phyloP scores from a whole-genome alignment of 2,888 invertebrate genomes.

The Sicus ferrugineus region DNA sequence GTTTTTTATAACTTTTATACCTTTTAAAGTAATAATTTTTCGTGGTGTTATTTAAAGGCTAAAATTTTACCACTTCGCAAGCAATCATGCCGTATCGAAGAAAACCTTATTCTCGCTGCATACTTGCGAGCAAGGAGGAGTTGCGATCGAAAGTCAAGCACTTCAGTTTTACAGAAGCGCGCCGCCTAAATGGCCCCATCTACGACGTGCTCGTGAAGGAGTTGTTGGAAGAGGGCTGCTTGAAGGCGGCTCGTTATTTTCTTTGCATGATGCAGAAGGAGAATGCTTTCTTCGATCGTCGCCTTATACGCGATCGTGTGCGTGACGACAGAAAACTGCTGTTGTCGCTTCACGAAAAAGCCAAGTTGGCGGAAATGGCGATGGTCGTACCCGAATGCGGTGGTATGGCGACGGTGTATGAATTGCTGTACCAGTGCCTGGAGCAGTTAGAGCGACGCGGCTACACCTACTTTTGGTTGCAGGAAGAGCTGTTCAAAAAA shows the following conservation, averaged over 20 bases:
- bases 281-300: conserved; percentile 41
- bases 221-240: conserved; percentile 51
- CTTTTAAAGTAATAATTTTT: too few relatives aligned
- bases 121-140: too few relatives aligned
- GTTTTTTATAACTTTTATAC: too few relatives aligned
- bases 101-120: too few relatives aligned
- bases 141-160: conserved; percentile 21
- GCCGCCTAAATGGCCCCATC: conserved; percentile 46
- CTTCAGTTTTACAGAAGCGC: conserved; percentile 48
- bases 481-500: conserved; percentile 48
- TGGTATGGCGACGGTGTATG: conserved; percentile 48
- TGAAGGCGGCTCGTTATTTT: conserved; percentile 50
- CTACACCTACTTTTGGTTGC: conserved; percentile 49
- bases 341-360: conserved; percentile 49
- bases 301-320: conserved; percentile 47
- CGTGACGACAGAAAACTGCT: conserved; percentile 48
- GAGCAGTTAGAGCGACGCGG: conserved; percentile 46
- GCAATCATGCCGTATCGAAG: too few relatives aligned
- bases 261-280: conserved; percentile 51
- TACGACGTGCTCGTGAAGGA: conserved; percentile 52
- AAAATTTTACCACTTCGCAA: too few relatives aligned
- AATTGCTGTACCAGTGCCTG: conserved; percentile 50
- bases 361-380: conserved; percentile 51
- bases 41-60: too few relatives aligned
- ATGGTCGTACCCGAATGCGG: conserved; percentile 39